These are phyloP conservation scores for Drosophila histrio DNA, from an alignment of 2,888 invertebrate genomes.

Conservation along the genomic window DNA sequence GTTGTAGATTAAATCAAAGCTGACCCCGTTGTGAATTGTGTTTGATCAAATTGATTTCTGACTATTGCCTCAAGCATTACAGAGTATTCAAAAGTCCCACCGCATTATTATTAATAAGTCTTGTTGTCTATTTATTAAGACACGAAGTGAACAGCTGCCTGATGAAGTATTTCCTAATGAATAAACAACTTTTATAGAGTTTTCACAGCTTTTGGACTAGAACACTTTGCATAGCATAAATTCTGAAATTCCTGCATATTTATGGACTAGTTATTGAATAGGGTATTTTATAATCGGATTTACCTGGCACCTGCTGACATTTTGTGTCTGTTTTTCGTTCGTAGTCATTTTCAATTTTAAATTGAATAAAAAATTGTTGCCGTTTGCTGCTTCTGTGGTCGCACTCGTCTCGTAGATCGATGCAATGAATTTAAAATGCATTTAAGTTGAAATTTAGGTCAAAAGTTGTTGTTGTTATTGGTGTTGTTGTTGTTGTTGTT, in stretches of 20 bases:
- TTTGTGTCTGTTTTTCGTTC: slow-evolving; percentile 7
- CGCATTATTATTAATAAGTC: not conserved
- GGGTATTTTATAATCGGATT: slow-evolving; percentile 21
- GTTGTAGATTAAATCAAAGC: not conserved
- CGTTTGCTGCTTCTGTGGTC: slow-evolving; percentile 46
- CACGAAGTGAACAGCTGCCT: not conserved
- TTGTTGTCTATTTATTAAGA: not conserved
- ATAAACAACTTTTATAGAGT: not conserved
- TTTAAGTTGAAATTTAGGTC: slow-evolving; percentile 76
- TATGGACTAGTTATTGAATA: slow-evolving; percentile 10
- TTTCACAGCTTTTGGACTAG: not conserved
- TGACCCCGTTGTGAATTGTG: not conserved
- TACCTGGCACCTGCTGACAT: slow-evolving; percentile 7
- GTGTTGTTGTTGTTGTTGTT: slow-evolving; percentile 37
- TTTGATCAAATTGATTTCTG: not conserved
- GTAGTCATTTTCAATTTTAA: slow-evolving; percentile 58
- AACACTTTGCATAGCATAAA: not conserved
- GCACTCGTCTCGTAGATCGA: slow-evolving; percentile 64
- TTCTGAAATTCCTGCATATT: not conserved
- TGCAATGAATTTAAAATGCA: slow-evolving; percentile 78
- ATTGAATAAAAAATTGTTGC: slow-evolving; percentile 56
- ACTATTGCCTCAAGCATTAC: not conserved
- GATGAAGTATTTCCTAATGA: not conserved
- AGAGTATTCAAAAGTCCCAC: not conserved
- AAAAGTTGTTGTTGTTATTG: slow-evolving; percentile 59